Evolutionary conservation across 1,140 invertebrate genomes (phyloP).

Genomic region (Brachionus koreanus): DNA sequence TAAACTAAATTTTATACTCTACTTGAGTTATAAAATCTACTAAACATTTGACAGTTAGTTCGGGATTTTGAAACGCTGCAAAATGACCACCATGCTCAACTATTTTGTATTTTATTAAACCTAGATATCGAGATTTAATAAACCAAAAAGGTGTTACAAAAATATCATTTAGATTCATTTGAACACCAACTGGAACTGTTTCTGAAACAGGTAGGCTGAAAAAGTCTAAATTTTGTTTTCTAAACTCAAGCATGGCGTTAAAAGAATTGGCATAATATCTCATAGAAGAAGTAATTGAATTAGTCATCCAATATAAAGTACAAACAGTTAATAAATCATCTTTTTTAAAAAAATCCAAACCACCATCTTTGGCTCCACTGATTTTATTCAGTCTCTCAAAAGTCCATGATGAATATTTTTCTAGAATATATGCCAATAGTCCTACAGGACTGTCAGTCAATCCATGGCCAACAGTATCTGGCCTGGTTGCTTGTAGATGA

Average conservation of each 20-base stretch:
- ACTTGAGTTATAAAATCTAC: conserved; percentile 39
- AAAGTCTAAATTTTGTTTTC: conserved; percentile 56
- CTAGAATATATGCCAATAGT: conserved; percentile 74
- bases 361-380: conserved; percentile 62
- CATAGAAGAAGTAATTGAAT: conserved; percentile 71
- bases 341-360: conserved; percentile 61
- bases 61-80: conserved; percentile 67
- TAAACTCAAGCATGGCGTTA: conserved; percentile 55
- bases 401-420: conserved; percentile 77
- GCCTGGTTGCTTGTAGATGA: conserved; percentile 80
- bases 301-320: conserved; percentile 79
- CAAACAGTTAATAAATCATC: conserved; percentile 79
- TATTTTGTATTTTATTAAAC: conserved; percentile 53
- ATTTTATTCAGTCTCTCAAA: conserved; percentile 63
- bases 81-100: conserved; percentile 73
- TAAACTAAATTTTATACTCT: not conserved
- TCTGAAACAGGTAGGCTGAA: conserved; percentile 45
- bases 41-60: conserved; percentile 42
- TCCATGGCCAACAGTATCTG: conserved; percentile 71
- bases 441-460: conserved; percentile 64
- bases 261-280: conserved; percentile 71
- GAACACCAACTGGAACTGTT: conserved; percentile 56
- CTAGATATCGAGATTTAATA: conserved; percentile 50
- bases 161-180: conserved; percentile 56
- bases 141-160: conserved; percentile 49